Evolutionary conservation across 2,113 vertebrate genomes (phyloP).

Genomic region (Hippotragus niger): DNA sequence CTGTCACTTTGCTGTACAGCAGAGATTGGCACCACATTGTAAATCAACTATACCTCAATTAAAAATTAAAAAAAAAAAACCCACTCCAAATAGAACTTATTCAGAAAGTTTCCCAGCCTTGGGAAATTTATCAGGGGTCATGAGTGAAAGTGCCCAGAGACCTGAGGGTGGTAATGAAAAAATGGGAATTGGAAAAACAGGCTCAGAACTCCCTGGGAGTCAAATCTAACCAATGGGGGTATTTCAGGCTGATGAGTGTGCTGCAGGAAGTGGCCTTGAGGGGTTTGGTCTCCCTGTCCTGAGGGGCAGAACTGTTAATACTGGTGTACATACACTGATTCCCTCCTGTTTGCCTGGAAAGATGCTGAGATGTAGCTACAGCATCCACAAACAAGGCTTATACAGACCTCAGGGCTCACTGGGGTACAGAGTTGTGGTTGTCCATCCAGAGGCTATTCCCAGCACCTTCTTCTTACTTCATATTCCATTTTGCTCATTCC

Average conservation of each 20-base stretch:
- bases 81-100: not conserved
- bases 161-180: fast-evolving
- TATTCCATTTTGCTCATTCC: not conserved
- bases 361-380: not conserved
- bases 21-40: not conserved
- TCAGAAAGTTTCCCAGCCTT: not conserved
- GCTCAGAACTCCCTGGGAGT: not conserved
- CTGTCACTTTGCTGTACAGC: not conserved
- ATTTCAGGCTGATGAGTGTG: not conserved
- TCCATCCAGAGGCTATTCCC: not conserved
- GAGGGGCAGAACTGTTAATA: not conserved
- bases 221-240: not conserved
- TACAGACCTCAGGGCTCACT: not conserved
- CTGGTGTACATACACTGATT: fast-evolving
- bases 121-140: not conserved
- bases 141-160: not conserved
- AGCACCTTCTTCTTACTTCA: too few species aligned
- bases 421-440: not conserved
- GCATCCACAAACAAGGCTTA: not conserved
- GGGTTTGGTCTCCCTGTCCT: not conserved
- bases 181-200: not conserved
- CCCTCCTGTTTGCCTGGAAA: too few species aligned
- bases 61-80: not conserved
- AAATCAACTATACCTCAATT: not conserved
- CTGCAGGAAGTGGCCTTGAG: too few species aligned